These are phyloP conservation scores for Euplagia quadripunctaria DNA, from an alignment of 2,888 invertebrate genomes.

Conservation along the genomic window DNA sequence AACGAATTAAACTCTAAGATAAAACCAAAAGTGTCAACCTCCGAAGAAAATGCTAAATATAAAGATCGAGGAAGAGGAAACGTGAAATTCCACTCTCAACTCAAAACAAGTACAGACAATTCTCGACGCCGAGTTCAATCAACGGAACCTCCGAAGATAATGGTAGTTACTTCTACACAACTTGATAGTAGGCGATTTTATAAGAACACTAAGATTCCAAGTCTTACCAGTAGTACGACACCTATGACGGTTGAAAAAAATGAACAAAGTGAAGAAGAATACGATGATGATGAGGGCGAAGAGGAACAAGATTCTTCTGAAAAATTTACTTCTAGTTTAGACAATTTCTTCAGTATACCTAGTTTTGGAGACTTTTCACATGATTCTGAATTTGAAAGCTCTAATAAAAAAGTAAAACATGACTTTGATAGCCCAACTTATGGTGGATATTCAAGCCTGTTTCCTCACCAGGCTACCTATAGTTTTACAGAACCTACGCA, in stretches of 20 bases:
- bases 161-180: slow-evolving; percentile 80
- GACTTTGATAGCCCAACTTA: slow-evolving; percentile 71
- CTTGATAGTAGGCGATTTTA: slow-evolving; percentile 76
- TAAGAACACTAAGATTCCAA: slow-evolving; percentile 76
- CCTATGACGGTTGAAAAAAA: slow-evolving; percentile 56
- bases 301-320: slow-evolving; percentile 71
- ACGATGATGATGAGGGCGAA: slow-evolving; percentile 69
- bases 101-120: slow-evolving; percentile 69
- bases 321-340: slow-evolving; percentile 84
- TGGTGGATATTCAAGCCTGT: slow-evolving; percentile 72
- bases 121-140: slow-evolving; percentile 62
- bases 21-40: slow-evolving; percentile 72
- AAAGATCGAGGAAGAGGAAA: slow-evolving; percentile 77
- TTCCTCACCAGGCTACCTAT: slow-evolving; percentile 68
- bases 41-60: slow-evolving; percentile 83
- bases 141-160: slow-evolving; percentile 65
- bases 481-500: slow-evolving; percentile 63
- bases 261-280: slow-evolving; percentile 62
- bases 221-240: slow-evolving; percentile 59
- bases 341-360: slow-evolving; percentile 85
- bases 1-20: slow-evolving; percentile 70
- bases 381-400: slow-evolving; percentile 62
- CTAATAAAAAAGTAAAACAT: slow-evolving; percentile 69
- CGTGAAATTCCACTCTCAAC: slow-evolving; percentile 66
- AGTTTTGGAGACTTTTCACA: slow-evolving; percentile 70